Percentiles rank a stretch among this genome's conserved stretches.
These are phyloP conservation scores for Periparus ater DNA, from an alignment of 2,797 vertebrate genomes.

Conservation along the genomic window DNA sequence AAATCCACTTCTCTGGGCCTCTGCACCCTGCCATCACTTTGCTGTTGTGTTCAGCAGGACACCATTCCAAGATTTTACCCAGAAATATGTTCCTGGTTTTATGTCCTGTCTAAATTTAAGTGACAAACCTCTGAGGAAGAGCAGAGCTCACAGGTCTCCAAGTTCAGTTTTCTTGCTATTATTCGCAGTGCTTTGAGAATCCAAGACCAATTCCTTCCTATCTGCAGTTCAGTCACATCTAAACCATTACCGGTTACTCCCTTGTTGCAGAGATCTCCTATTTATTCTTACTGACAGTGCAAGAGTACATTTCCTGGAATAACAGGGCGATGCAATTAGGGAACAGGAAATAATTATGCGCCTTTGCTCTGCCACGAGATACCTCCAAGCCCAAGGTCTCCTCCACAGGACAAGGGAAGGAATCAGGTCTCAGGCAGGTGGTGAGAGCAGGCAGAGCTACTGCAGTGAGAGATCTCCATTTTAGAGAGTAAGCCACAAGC, in stretches of 20 bases:
- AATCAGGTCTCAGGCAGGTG: not conserved
- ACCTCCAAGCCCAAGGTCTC: constrained; percentile 39
- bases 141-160: not conserved
- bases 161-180: not conserved
- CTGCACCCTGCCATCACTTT: fast-evolving
- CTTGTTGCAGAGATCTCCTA: constrained; percentile 37
- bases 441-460: constrained; percentile 10
- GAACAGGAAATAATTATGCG: constrained; percentile 54
- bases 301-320: constrained; percentile 52
- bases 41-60: not conserved
- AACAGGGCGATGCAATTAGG: constrained; percentile 26
- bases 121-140: not conserved
- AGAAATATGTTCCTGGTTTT: not conserved
- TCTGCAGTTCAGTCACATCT: constrained; percentile 49
- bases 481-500: constrained; percentile 8
- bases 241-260: constrained; percentile 34
- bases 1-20: not conserved
- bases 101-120: not conserved
- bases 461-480: constrained; percentile 25
- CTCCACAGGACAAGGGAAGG: not conserved
- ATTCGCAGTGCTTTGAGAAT: not conserved
- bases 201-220: not conserved
- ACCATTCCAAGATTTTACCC: not conserved
- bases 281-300: constrained; percentile 49
- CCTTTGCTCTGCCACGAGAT: not conserved